Evolutionary conservation across 2,797 vertebrate species (phyloP), one percentile per base, ranked within the genome.

Genomic region (Synanceia verrucosa): DNA sequence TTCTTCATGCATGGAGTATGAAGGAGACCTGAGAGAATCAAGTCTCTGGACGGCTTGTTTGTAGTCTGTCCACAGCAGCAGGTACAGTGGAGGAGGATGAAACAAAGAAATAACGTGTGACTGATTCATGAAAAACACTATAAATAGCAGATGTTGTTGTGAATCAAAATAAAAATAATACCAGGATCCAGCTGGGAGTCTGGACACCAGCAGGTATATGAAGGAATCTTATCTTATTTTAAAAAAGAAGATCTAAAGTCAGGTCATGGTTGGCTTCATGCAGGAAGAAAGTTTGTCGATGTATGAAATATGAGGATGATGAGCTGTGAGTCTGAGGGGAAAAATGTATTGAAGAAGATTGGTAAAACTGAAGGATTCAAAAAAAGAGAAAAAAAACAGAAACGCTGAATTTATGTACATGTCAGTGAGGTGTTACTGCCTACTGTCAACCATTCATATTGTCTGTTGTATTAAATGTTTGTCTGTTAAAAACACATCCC

Each of bases 21-120:
- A 86, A 82, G 70, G 76, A 85, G 56, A 66, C 56, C 71, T 75
- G 84, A 91, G 86, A 92, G 88, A 93, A 91, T 91, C 81, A 92
- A 88, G 80, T 87, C 86, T 92, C 79, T 69, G 76, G 19, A n/a
- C 53, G 37, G 59, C 62, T 52, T 46, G 39, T 34, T 18, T 68
- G 16, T 24, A 24, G 65, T 36, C 70, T 59, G 16, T 18, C 2
- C 41, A 10, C 34, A 39, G 31, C 41, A 62, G 19, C 48, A 41
- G 16, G 10, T 5, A 28, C 28, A 51, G 41, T 7, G 5, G 23
- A 60, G 18, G 53, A 67, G 48, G 29, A 28, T 57, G 37, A 62
- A 51, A 41, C 4, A 23, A 14, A 43, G 11, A 33, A 51, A 37
- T 24, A 19, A 18, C 4, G 28, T 5, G 33, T n/a, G 2, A 65